These are phyloP conservation scores for Procambarus virginalis DNA, from an alignment of 1,140 invertebrate genomes.

Conservation along the genomic window DNA sequence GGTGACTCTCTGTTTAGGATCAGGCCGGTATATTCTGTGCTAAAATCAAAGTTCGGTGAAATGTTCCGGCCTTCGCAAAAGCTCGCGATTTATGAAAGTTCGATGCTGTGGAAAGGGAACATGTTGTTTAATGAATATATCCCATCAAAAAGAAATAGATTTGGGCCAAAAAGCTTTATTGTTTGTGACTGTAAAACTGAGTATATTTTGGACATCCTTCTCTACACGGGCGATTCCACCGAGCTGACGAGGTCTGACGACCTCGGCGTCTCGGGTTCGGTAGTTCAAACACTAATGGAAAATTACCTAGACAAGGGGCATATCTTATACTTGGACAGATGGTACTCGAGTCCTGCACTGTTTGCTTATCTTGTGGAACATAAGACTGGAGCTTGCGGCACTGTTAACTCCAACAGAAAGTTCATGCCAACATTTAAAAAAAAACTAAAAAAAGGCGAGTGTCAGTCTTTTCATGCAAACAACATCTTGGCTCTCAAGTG, in stretches of 20 bases:
- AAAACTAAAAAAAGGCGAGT: too few relatives aligned
- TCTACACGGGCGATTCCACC: background rate
- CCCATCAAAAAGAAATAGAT: background rate
- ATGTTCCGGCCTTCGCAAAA: background rate
- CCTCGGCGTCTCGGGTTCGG: background rate
- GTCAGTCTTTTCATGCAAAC: too few relatives aligned
- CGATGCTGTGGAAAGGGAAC: background rate
- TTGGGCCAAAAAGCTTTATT: background rate
- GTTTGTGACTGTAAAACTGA: background rate
- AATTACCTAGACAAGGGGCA: background rate
- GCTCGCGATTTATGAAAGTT: background rate
- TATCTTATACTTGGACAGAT: background rate
- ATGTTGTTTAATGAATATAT: background rate
- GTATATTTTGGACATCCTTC: background rate
- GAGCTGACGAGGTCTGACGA: background rate
- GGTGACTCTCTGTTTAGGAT: background rate
- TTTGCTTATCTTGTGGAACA: background rate
- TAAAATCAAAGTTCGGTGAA: background rate
- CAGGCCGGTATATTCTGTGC: background rate
- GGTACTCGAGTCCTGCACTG: background rate
- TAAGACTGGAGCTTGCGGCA: background rate
- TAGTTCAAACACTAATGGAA: background rate
- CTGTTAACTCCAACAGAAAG: background rate
- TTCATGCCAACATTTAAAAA: background rate
- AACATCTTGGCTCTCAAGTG: too few relatives aligned